Evolutionary conservation across 2,113 vertebrate genomes (phyloP).

Genomic region (Petrocephalus microphthalmus): DNA sequence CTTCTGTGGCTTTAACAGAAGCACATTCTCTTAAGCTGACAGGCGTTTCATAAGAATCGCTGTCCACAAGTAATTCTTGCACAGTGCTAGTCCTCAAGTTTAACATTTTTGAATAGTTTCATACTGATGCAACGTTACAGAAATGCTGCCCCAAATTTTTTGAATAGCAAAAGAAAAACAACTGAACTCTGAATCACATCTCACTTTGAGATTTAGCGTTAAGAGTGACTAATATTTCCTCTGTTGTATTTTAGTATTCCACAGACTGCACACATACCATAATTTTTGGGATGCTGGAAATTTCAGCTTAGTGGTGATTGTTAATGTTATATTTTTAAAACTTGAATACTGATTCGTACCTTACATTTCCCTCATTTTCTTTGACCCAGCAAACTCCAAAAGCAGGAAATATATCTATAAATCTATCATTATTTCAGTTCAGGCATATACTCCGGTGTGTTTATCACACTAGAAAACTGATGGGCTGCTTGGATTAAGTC

Average conservation of each 20-base stretch:
- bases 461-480: not conserved
- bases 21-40: not conserved
- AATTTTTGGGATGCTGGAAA: not conserved
- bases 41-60: not conserved
- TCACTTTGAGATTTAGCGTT: not conserved
- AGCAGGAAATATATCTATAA: not conserved
- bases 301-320: not conserved
- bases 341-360: not conserved
- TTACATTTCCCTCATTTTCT: not conserved
- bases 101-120: not conserved
- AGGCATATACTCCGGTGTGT: not conserved
- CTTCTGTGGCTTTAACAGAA: not conserved
- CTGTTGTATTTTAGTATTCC: not conserved
- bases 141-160: not conserved
- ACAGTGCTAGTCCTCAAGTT: not conserved
- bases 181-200: not conserved
- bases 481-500: not conserved
- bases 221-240: not conserved
- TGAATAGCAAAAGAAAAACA: not conserved
- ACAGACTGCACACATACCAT: not conserved
- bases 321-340: not conserved
- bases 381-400: not conserved
- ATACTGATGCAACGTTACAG: not conserved
- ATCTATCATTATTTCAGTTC: not conserved
- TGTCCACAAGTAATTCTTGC: not conserved